phyloP scores from a whole-genome alignment of 2,113 vertebrate genomes.

The Ameiurus melas region DNA sequence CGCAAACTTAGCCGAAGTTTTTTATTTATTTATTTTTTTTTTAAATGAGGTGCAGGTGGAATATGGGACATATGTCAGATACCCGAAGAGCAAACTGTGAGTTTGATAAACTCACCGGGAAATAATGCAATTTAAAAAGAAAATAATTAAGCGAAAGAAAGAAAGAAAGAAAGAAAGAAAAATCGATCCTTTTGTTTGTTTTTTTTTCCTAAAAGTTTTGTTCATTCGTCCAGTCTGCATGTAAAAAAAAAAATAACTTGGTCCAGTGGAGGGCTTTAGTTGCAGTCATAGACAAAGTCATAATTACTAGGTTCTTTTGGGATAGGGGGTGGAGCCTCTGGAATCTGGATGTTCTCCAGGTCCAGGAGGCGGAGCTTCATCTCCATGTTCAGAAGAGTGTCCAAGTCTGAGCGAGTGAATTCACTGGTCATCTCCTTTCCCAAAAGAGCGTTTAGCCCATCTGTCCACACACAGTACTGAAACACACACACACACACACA shows the following conservation, averaged over 20 bases:
- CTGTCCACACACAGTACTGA: slow-evolving; percentile 98
- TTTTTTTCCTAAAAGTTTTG: slow-evolving; percentile 52
- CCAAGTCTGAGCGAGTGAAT: slow-evolving; percentile 90
- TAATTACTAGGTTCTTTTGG: slow-evolving; percentile 99
- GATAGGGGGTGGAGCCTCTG: slow-evolving; percentile 94
- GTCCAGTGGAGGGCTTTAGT: slow-evolving; percentile 79
- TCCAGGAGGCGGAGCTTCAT: slow-evolving; percentile 98
- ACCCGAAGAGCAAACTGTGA: slow-evolving; percentile 46
- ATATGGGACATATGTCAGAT: slow-evolving; percentile 28
- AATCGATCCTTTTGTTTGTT: slow-evolving; percentile 55
- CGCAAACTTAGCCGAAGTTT: neutral
- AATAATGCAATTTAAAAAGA: slow-evolving; percentile 50
- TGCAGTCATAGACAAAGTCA: slow-evolving; percentile 99
- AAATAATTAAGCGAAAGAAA: slow-evolving; percentile 55
- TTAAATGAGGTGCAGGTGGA: too few relatives aligned
- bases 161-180: slow-evolving; percentile 58
- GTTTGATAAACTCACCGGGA: slow-evolving; percentile 53
- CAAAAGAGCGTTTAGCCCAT: slow-evolving; percentile 93
- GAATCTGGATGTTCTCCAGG: slow-evolving; percentile 98
- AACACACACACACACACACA: slow-evolving; percentile 19
- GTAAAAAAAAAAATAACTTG: slow-evolving; percentile 62
- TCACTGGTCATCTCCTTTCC: slow-evolving; percentile 99
- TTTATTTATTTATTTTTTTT: neutral
- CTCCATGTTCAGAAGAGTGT: slow-evolving; percentile 98
- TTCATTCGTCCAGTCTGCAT: slow-evolving; percentile 78